A percentile compares a stretch with the other conserved stretches of the same genome.
Evolutionary conservation across 1,140 invertebrate species (phyloP).

Genomic region (Gryllus bimaculatus): DNA sequence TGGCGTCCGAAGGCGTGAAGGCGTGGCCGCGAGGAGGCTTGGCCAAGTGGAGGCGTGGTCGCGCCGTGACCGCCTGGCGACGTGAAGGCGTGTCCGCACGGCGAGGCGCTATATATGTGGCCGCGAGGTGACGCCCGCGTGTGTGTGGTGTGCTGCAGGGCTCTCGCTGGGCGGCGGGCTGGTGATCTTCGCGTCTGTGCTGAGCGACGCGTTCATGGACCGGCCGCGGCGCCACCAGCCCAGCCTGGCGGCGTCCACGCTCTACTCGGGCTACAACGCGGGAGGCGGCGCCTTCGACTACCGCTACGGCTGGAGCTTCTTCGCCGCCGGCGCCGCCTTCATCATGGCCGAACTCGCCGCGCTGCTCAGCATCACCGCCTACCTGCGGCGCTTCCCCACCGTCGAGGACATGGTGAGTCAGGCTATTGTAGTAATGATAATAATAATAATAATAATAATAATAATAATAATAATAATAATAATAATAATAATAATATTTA

Average conservation of each 20-base stretch:
- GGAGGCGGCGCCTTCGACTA: constrained; percentile 40
- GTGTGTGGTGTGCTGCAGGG: constrained; percentile 34
- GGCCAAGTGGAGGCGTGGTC: no score
- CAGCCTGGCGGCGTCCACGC: neutral
- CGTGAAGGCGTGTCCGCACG: no score
- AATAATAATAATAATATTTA: no score
- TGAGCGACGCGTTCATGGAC: constrained; percentile 49
- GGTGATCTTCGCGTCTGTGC: constrained; percentile 50
- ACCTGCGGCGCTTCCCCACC: constrained; percentile 49
- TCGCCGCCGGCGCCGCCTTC: constrained; percentile 52
- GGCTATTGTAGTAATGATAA: no score
- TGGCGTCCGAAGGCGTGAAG: no score
- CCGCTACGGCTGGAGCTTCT: constrained; percentile 62
- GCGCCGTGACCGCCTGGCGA: no score
- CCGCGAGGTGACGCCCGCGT: neutral
- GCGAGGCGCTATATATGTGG: no score
- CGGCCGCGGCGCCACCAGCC: constrained; percentile 28
- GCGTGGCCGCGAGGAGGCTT: no score
- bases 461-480: no score
- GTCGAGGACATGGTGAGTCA: constrained; percentile 49
- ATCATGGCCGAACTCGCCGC: constrained; percentile 56
- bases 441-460: no score
- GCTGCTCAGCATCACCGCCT: constrained; percentile 50
- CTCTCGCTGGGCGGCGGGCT: constrained; percentile 50
- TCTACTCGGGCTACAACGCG: constrained; percentile 8